Evolutionary conservation across 2,113 vertebrate genomes (phyloP).

Genomic region (Aptenodytes patagonicus): DNA sequence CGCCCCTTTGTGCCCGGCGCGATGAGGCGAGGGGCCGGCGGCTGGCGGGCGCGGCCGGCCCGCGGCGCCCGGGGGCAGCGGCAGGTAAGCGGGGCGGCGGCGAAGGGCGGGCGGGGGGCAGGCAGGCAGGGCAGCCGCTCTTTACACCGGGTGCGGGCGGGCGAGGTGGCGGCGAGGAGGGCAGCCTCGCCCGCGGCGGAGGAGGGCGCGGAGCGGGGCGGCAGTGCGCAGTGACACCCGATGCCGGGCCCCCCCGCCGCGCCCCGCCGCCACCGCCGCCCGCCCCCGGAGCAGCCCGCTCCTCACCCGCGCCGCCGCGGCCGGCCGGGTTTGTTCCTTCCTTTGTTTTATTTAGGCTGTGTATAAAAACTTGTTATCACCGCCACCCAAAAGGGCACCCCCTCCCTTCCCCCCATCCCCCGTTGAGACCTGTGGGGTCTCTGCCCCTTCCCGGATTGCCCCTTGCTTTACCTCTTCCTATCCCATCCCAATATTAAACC

Average conservation of each 20-base stretch:
- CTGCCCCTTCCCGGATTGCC: neutral
- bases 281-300: neutral
- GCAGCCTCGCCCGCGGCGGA: too few species aligned
- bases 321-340: neutral
- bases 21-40: neutral
- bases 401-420: neutral
- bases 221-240: too few species aligned
- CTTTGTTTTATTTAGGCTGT: neutral
- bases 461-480: neutral
- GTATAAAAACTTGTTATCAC: neutral
- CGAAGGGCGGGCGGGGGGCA: too few species aligned
- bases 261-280: too few species aligned
- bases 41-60: neutral
- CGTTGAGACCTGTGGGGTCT: neutral
- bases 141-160: too few species aligned
- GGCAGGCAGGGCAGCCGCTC: too few species aligned
- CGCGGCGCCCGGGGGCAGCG: neutral
- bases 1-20: neutral
- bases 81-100: neutral
- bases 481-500: neutral
- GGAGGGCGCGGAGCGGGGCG: too few species aligned
- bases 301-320: neutral
- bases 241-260: too few species aligned
- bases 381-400: neutral
- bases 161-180: too few species aligned